Percentiles rank a stretch among this genome's conserved stretches.
These are phyloP conservation scores for Mesochorus sp. DNA, from an alignment of 2,888 invertebrate species.

Conservation along the genomic window DNA sequence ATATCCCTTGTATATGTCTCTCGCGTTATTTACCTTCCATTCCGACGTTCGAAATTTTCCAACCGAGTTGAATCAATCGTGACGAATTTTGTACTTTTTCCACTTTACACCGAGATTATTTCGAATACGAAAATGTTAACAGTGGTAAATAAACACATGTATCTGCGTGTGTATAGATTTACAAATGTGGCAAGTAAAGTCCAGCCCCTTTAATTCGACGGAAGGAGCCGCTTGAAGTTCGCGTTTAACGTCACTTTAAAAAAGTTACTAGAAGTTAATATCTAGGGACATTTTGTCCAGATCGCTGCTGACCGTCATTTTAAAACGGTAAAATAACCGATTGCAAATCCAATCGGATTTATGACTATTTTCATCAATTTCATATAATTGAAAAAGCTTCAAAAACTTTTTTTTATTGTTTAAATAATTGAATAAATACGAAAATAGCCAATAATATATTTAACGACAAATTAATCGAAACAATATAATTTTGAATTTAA, in stretches of 20 bases:
- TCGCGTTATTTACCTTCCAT: constrained; percentile 56
- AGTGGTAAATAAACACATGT: constrained; percentile 50
- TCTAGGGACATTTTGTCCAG: too few species aligned
- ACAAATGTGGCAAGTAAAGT: not conserved
- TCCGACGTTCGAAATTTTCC: not conserved
- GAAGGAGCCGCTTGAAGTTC: not conserved
- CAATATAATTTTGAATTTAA: not conserved
- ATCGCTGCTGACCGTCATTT: too few species aligned
- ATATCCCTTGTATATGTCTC: too few species aligned
- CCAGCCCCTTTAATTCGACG: not conserved
- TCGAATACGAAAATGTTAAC: constrained; percentile 20
- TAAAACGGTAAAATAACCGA: not conserved
- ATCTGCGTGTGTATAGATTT: too few species aligned
- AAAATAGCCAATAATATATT: too few species aligned
- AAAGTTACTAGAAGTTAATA: not conserved
- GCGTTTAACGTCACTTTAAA: not conserved
- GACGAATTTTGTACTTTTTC: constrained; percentile 14
- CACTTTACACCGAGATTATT: not conserved
- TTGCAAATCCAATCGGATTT: too few species aligned
- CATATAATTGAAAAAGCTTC: too few species aligned
- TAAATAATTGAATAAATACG: too few species aligned
- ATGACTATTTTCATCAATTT: too few species aligned
- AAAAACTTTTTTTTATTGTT: too few species aligned
- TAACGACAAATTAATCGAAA: too few species aligned
- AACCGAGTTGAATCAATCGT: constrained; percentile 11